Conservation (phyloP, 2,113 vertebrate genomes). For the Hippocampus barbouri region DNA sequence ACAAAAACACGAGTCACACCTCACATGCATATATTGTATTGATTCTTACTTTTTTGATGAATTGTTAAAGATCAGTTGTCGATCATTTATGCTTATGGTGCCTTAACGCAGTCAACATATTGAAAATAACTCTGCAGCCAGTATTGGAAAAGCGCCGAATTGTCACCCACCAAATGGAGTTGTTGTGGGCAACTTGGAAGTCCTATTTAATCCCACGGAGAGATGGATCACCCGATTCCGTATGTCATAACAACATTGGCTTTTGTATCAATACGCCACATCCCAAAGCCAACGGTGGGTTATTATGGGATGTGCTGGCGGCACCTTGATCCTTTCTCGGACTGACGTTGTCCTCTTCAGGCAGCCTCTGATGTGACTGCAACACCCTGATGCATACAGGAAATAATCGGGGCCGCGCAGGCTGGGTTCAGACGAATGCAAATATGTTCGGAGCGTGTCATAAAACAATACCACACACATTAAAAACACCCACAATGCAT, state of each 20-base stretch:
- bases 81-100: too few relatives aligned
- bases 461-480: slow-evolving; percentile 64
- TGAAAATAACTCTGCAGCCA: not conserved
- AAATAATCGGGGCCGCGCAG: slow-evolving; percentile 74
- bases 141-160: slow-evolving; percentile 30
- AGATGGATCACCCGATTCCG: slow-evolving; percentile 21
- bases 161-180: slow-evolving; percentile 35
- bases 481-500: slow-evolving; percentile 41
- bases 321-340: slow-evolving; percentile 30
- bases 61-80: too few relatives aligned
- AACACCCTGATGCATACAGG: slow-evolving; percentile 66
- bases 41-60: too few relatives aligned
- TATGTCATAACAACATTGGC: slow-evolving; percentile 41
- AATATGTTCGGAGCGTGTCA: slow-evolving; percentile 70
- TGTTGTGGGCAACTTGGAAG: slow-evolving; percentile 44
- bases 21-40: too few relatives aligned
- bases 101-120: not conserved
- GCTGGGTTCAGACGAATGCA: slow-evolving; percentile 73
- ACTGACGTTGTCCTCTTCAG: slow-evolving; percentile 48
- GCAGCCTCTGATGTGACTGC: slow-evolving; percentile 60
- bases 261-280: slow-evolving; percentile 27
- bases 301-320: slow-evolving; percentile 22
- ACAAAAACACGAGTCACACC: too few relatives aligned
- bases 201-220: slow-evolving; percentile 20
- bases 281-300: slow-evolving; percentile 1